Evolutionary conservation across 2,888 invertebrate genomes (phyloP).

Genomic region (Lampropteryx suffumata): DNA sequence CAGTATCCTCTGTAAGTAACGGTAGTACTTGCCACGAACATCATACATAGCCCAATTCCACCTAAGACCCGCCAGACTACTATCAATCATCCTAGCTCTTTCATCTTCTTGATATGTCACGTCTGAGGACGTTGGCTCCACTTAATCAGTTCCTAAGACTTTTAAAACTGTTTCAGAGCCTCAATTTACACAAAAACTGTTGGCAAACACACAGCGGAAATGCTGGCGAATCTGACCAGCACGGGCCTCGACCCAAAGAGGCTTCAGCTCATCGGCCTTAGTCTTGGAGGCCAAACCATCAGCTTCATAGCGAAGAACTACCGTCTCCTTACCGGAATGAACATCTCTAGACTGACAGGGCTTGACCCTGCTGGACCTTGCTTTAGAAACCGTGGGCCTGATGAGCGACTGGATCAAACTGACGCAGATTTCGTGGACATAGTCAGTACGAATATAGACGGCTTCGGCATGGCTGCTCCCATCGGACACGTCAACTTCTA

Average conservation of each 20-base stretch:
- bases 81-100: too few relatives aligned
- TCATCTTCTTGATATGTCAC: too few relatives aligned
- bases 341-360: slow-evolving; percentile 53
- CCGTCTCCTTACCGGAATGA: slow-evolving; percentile 49
- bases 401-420: slow-evolving; percentile 49
- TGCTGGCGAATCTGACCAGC: slow-evolving; percentile 52
- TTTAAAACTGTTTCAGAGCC: slow-evolving; percentile 58
- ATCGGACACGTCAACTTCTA: slow-evolving; percentile 66
- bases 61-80: too few relatives aligned
- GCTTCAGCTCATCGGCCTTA: slow-evolving; percentile 58
- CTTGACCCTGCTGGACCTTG: slow-evolving; percentile 68
- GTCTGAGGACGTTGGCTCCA: too few relatives aligned
- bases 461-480: slow-evolving; percentile 62
- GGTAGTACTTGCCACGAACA: too few relatives aligned
- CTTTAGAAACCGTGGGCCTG: slow-evolving; percentile 60
- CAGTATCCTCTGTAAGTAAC: slow-evolving; percentile 62
- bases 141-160: too few relatives aligned
- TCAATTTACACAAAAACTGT: slow-evolving; percentile 51
- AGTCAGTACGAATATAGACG: slow-evolving; percentile 62
- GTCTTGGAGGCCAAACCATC: slow-evolving; percentile 62
- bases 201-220: slow-evolving; percentile 56
- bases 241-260: slow-evolving; percentile 58
- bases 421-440: slow-evolving; percentile 67
- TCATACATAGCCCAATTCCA: too few relatives aligned
- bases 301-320: slow-evolving; percentile 64